Evolutionary conservation across 2,113 vertebrate genomes (phyloP), one percentile per base, ranked within the genome.

Genomic region (Pteruthius melanotis): DNA sequence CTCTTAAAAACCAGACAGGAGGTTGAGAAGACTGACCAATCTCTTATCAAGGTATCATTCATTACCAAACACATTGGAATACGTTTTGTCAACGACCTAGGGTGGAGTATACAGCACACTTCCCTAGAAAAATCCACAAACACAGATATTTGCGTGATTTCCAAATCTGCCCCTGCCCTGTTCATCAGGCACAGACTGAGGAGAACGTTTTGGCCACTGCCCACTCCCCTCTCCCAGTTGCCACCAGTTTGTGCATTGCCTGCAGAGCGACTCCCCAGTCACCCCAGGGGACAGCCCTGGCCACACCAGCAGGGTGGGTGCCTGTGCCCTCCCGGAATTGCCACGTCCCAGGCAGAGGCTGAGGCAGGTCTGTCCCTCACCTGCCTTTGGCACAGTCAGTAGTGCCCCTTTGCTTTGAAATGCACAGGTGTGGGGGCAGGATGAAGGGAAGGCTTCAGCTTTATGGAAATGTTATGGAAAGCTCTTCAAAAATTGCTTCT

Each of bases 61-160:
- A 21, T 24, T 33, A 19, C 18, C 28, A 60, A 11, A 30, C 31
- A n/a, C 27, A 11, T 30, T 49, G 60, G 72, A 60, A 26, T 31
- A 22, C 0, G 3, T 45, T 91, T 84, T 71, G 13, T 53, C n/a
- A n/a, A 0, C 50, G 42, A 3, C 13, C 12, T 24, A 14, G 45
- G 49, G 33, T 2, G 3, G 35, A 40, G 30, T 1, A 20, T 5
- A 20, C 33, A 40, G 13, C 5, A 16, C 31, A 1, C 7, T 71
- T 53, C 17, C 31, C 44, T 45, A 52, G 65, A 17, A 69, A 79
- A 91, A 37, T 33, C 18, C 65, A 57, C 22, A 27, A 28, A 47
- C 7, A 9, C 11, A 64, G 40, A 10, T 16, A 54, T 19, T 10
- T 6, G 14, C 9, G 21, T 15, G 1, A 5, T 63, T 79, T 61